phyloP scores from a whole-genome alignment of 2,888 invertebrate species.

The Cybosia mesomella region DNA sequence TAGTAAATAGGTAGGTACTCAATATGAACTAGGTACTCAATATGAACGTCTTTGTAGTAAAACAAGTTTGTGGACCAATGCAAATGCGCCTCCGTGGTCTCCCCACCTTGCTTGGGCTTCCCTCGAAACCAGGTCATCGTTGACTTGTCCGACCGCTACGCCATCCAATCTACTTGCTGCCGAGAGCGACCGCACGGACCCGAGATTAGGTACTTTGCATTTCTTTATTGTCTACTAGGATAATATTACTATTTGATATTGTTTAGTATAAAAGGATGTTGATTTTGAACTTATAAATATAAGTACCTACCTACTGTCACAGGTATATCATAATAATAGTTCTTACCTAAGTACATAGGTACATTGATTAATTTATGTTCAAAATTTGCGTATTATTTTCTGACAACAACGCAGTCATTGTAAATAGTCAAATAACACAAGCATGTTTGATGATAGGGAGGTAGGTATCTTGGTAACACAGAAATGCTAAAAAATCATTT shows the following conservation, averaged over 20 bases:
- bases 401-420: no score
- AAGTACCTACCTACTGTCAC: no score
- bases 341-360: no score
- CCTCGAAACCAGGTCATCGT: slow-evolving; percentile 83
- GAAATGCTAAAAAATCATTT: no score
- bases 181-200: slow-evolving; percentile 65
- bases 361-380: no score
- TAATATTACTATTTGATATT: background rate
- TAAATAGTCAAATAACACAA: no score
- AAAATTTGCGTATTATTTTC: no score
- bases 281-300: background rate
- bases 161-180: slow-evolving; percentile 55
- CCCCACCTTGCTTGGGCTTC: slow-evolving; percentile 74
- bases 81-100: slow-evolving; percentile 46
- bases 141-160: slow-evolving; percentile 73
- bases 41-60: slow-evolving; percentile 34
- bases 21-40: slow-evolving; percentile 20
- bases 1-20: slow-evolving; percentile 7
- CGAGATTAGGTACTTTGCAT: slow-evolving; percentile 32
- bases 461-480: no score
- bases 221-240: background rate
- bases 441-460: no score
- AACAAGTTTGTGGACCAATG: slow-evolving; percentile 46
- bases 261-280: background rate
- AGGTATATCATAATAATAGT: no score